Base-by-base conservation (phyloP, 2,888 invertebrate genomes). In the Lasioglossum malachurum region DNA sequence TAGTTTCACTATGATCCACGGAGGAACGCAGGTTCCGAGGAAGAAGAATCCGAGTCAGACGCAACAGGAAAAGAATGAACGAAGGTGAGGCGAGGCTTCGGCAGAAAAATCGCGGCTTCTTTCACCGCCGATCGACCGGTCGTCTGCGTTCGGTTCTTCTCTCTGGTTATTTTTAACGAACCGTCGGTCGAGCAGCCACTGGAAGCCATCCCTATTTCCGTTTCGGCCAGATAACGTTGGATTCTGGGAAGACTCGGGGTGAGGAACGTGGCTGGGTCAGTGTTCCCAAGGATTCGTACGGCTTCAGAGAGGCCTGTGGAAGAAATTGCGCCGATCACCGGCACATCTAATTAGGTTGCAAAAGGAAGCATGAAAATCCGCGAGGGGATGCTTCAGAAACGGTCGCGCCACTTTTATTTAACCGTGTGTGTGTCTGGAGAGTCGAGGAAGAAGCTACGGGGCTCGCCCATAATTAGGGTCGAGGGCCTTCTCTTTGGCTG, bases 91-190 rank as follows among this genome's bases (percentile, higher is more conserved):
- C n/a, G 23, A 31, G 16, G 27, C 31, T 64, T 64, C 64, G 31
- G 64, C 64, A 16, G 64, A 64, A 64, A 64, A 64, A 64, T 64
- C 64, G 16, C 31, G 67, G 38, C 35, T 41, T 77, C 53, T 31
- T 74, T 49, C 49, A 12, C 31, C 38, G 49, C 72, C n/a, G 78
- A 73, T 79, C 86, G 71, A 75, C 49, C 85, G 79, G 79, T 76
- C 38, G 75, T 76, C 75, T 49, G 57, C 49, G 38, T 77, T 85
- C 76, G 85, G 46, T 72, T 78, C 77, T 49, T 69, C 72, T 23
- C 75, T 38, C 77, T 49, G 74, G 78, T 84, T 84, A 84, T 83
- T 84, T 83, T 83, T 84, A 83, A 78, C 53, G 69, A 44, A 82
- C 44, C 60, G 16, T 31, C 31, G 60, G 27, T 16, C 12, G 27